phyloP scores from a whole-genome alignment of 1,140 invertebrate species.

The Nixonia krombeini region DNA sequence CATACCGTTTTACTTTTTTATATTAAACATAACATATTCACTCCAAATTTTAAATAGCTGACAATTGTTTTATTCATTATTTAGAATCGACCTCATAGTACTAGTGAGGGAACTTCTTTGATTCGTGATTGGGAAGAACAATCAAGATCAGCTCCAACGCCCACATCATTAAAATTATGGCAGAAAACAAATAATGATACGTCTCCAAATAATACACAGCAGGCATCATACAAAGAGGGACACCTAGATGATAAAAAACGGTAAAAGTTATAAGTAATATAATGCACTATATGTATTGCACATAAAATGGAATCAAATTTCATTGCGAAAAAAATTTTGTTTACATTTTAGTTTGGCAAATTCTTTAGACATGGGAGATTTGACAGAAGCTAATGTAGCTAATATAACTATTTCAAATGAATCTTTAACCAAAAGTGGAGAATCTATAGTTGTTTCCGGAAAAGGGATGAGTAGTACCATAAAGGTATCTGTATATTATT shows the following conservation, averaged over 20 bases:
- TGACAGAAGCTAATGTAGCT: slow-evolving; percentile 61
- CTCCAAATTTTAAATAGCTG: too few relatives aligned
- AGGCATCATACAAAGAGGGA: slow-evolving; percentile 59
- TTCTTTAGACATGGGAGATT: slow-evolving; percentile 58
- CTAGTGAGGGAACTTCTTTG: slow-evolving; percentile 66
- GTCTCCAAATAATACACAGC: slow-evolving; percentile 49
- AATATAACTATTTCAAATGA: slow-evolving; percentile 70
- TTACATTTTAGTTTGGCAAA: slow-evolving; percentile 51
- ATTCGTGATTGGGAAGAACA: slow-evolving; percentile 75
- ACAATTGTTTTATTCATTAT: slow-evolving; percentile 1
- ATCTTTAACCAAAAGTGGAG: slow-evolving; percentile 65
- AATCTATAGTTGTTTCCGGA: slow-evolving; percentile 64
- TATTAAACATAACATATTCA: too few relatives aligned
- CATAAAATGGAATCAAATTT: background rate
- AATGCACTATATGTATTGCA: too few relatives aligned
- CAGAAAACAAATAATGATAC: slow-evolving; percentile 56
- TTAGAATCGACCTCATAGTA: slow-evolving; percentile 72
- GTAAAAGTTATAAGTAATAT: slow-evolving; percentile 38
- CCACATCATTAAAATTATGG: slow-evolving; percentile 67
- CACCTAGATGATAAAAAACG: slow-evolving; percentile 56
- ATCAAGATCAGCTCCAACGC: slow-evolving; percentile 74
- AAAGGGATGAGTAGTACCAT: slow-evolving; percentile 68
- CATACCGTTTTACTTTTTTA: too few relatives aligned
- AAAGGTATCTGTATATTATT: too few relatives aligned
- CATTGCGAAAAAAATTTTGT: slow-evolving; percentile 12